A percentile compares a stretch with the other conserved stretches of the same genome.
These are phyloP conservation scores for Lamprologus sp. DNA, from an alignment of 2,113 vertebrate species.

Conservation along the genomic window DNA sequence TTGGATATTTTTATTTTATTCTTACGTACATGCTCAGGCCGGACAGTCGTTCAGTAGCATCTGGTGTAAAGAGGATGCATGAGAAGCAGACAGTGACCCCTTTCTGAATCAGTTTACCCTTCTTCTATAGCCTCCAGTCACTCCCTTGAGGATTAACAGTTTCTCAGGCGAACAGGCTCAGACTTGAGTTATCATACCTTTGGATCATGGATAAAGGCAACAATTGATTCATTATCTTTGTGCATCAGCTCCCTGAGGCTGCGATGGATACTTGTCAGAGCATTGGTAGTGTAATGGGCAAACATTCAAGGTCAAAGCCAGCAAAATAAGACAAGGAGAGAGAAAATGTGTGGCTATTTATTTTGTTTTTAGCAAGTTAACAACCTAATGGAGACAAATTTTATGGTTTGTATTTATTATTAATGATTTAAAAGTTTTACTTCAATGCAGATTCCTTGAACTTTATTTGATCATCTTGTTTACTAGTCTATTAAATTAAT, in stretches of 20 bases:
- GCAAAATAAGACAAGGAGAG: background rate
- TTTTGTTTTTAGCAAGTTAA: background rate
- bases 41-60: background rate
- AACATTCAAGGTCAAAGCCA: conserved; percentile 58
- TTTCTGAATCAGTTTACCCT: conserved; percentile 42
- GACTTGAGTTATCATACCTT: conserved; percentile 47
- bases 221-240: conserved; percentile 67
- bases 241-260: conserved; percentile 36
- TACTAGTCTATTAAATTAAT: background rate
- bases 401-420: background rate
- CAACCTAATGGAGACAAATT: background rate
- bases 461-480: background rate
- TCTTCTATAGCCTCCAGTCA: conserved; percentile 4
- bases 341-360: background rate
- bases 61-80: background rate
- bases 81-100: conserved; percentile 33
- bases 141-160: conserved; percentile 30
- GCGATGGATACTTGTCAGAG: conserved; percentile 47
- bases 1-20: background rate
- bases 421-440: background rate
- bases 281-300: conserved; percentile 39
- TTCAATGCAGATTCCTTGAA: background rate
- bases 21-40: background rate
- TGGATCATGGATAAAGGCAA: conserved; percentile 59
- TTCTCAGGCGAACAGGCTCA: conserved; percentile 29